phyloP scores from a whole-genome alignment of 2,888 invertebrate genomes.

The Pyrochroa serraticornis region DNA sequence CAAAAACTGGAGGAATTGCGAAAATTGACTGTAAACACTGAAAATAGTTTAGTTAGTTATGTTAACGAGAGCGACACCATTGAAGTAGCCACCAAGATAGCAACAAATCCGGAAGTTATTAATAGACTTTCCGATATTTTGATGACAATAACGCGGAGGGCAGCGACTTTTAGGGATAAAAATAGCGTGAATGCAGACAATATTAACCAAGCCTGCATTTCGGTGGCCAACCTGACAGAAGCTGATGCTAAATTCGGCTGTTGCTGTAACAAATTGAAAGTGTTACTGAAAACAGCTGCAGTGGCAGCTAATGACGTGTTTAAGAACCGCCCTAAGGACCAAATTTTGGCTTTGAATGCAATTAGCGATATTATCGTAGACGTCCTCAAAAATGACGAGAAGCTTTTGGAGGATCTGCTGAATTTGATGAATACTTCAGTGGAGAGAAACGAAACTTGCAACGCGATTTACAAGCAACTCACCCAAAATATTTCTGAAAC shows the following conservation, averaged over 20 bases:
- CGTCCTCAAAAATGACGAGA: slow-evolving; percentile 46
- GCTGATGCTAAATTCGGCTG: slow-evolving; percentile 48
- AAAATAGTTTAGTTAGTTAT: slow-evolving; percentile 52
- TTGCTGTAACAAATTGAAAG: slow-evolving; percentile 49
- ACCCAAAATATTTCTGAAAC: slow-evolving; percentile 63
- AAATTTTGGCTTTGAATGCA: slow-evolving; percentile 52
- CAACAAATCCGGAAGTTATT: slow-evolving; percentile 49
- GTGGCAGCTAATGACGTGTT: slow-evolving; percentile 56
- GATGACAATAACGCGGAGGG: slow-evolving; percentile 53
- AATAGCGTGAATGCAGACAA: slow-evolving; percentile 54
- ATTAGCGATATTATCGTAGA: slow-evolving; percentile 51
- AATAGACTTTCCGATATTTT: slow-evolving; percentile 55
- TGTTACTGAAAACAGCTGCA: slow-evolving; percentile 53
- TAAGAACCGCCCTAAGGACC: slow-evolving; percentile 56
- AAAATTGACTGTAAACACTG: slow-evolving; percentile 47
- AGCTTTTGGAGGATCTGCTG: slow-evolving; percentile 49
- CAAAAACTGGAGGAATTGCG: slow-evolving; percentile 54
- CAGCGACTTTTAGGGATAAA: slow-evolving; percentile 53
- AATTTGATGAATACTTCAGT: slow-evolving; percentile 51
- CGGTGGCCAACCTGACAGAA: slow-evolving; percentile 43
- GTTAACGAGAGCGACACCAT: slow-evolving; percentile 51
- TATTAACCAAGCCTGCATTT: slow-evolving; percentile 46
- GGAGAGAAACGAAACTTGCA: slow-evolving; percentile 53
- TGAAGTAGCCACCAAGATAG: slow-evolving; percentile 51
- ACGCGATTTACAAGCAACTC: slow-evolving; percentile 51